These are phyloP conservation scores for Lophura nycthemera DNA, from an alignment of 2,113 vertebrate genomes.

Conservation along the genomic window DNA sequence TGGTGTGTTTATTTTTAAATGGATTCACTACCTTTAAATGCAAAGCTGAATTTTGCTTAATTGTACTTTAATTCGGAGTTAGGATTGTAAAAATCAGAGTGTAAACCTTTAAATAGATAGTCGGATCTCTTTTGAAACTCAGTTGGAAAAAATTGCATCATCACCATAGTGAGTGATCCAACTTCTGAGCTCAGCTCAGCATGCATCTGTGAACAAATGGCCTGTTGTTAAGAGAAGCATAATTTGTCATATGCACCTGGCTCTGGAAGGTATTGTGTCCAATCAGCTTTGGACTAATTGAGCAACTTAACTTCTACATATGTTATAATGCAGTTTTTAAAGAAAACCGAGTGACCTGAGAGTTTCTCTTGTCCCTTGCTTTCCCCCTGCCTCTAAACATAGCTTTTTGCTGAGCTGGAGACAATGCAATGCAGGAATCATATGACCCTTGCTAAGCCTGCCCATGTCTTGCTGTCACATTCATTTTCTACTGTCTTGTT, in stretches of 20 bases:
- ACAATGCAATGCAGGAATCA: background rate
- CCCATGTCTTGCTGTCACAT: conserved; percentile 18
- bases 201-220: conserved; percentile 19
- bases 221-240: conserved; percentile 2
- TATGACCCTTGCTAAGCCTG: conserved; percentile 36
- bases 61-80: background rate
- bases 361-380: background rate
- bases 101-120: conserved; percentile 9
- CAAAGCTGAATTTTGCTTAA: background rate
- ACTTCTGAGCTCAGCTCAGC: conserved; percentile 27
- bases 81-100: background rate
- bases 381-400: background rate
- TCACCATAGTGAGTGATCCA: conserved; percentile 42
- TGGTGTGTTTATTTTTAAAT: background rate
- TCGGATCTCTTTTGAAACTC: conserved; percentile 41
- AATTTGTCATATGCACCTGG: background rate
- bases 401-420: background rate
- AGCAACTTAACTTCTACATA: background rate
- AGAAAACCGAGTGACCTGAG: background rate
- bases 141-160: conserved; percentile 42
- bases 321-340: background rate
- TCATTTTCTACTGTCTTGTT: conserved; percentile 52
- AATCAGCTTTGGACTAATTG: background rate
- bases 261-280: background rate
- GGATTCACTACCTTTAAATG: background rate